Percentiles rank a stretch among this genome's conserved stretches.
Conservation (phyloP, 2,888 invertebrate species). For the Pandemis heparana region DNA sequence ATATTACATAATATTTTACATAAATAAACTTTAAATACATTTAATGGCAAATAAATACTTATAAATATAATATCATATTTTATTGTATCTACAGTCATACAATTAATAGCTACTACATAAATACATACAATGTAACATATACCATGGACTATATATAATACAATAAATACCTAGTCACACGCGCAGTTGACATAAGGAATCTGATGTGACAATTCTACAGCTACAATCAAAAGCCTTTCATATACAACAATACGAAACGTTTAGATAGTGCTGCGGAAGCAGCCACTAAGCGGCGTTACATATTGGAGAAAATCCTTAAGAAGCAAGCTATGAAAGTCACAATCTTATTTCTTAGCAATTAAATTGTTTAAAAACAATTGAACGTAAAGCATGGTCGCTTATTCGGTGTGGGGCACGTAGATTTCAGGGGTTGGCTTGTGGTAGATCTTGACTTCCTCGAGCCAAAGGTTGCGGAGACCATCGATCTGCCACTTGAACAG, state of each 20-base stretch:
- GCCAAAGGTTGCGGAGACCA: constrained; percentile 75
- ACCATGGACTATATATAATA: constrained; percentile 15
- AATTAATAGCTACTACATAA: constrained; percentile 14
- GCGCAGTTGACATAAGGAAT: constrained; percentile 17
- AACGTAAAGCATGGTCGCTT: constrained; percentile 37
- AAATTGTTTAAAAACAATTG: constrained; percentile 1
- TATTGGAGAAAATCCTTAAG: neutral
- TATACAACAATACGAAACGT: neutral
- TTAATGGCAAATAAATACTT: constrained; percentile 26
- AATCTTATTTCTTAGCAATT: neutral
- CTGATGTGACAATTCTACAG: neutral
- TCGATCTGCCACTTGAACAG: constrained; percentile 68
- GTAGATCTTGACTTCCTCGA: constrained; percentile 81
- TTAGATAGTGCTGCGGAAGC: neutral
- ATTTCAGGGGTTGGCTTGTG: constrained; percentile 79
- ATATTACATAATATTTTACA: neutral
- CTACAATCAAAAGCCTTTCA: neutral
- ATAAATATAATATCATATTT: constrained; percentile 24
- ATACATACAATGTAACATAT: constrained; percentile 24
- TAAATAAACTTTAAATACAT: constrained; percentile 46
- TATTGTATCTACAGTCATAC: constrained; percentile 17
- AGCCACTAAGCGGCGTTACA: neutral
- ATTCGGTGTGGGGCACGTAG: constrained; percentile 58
- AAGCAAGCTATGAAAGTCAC: constrained; percentile 9
- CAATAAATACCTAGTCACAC: constrained; percentile 30